Evolutionary conservation across 1,140 invertebrate genomes (phyloP), one percentile per base, ranked within the genome.

Genomic region (Procambarus clarkii): DNA sequence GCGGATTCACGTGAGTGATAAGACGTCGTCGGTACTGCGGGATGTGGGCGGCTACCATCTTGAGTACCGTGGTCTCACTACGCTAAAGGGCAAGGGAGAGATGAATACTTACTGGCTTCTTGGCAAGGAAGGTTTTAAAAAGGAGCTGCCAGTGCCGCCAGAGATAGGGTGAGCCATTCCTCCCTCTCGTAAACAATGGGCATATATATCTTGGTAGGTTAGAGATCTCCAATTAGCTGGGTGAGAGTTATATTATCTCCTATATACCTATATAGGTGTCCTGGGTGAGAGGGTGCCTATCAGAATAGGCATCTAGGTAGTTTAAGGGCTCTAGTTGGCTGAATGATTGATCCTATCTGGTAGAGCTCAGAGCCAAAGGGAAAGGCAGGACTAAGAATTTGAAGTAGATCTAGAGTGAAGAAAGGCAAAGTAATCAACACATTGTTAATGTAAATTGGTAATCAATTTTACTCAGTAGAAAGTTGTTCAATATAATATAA

Each of bases 91-190:
- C 50, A 93, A 93, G 82, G 93, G 93, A 11, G 82, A 89, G 48
- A 88, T 93, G 93, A 69, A 90, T 21, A 93, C 93, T 8, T 93
- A 92, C 85, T 93, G 93, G 93, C 91, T 93, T 13, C 86, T 96
- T 13, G 97, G 97, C 80, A 98, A 97, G 95, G 96, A 97, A 78
- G 97, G 97, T 45, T 98, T 98, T 94, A 96, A 97, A 93, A 98
- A 98, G 94, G 95, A 96, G 48, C 95, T 98, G 13, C 98, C 98
- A 11, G 95, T 95, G 54, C 97, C 97, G 79, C 97, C 97, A 5
- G 96, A 96, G 3, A 95, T 97, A 64, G 96, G 96, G 97, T 97
- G 95, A 96, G 96, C 50, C 13, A 9, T 54, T 1, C 50, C 8
- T 54, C 21, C 18, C 71, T 8, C 8, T 18, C 9, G 71, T 15